phyloP scores from a whole-genome alignment of 2,113 vertebrate species.

The Casuarius casuarius region DNA sequence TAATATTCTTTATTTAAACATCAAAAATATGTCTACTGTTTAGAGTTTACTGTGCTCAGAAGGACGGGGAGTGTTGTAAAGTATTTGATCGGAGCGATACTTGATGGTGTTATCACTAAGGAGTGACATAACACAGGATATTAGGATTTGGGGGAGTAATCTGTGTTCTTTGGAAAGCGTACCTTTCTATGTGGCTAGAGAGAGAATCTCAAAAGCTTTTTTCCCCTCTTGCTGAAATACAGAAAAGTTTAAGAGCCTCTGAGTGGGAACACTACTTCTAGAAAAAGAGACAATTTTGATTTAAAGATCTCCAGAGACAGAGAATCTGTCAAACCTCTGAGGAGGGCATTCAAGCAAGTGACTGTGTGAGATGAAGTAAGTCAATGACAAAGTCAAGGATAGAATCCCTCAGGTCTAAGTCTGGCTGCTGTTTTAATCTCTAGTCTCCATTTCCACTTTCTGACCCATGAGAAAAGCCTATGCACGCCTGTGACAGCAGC shows the following conservation, averaged over 20 bases:
- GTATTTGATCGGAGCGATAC: neutral
- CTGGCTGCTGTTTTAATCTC: neutral
- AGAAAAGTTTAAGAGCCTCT: neutral
- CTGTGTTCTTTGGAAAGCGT: neutral
- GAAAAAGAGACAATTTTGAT: neutral
- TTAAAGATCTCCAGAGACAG: neutral
- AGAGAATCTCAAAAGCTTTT: neutral
- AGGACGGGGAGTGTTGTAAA: neutral
- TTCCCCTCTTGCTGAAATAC: neutral
- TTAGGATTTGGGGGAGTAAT: neutral
- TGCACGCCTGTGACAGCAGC: neutral
- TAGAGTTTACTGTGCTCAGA: neutral
- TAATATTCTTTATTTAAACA: neutral
- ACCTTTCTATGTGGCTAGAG: neutral
- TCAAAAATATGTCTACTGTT: neutral
- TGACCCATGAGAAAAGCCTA: neutral
- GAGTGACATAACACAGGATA: neutral
- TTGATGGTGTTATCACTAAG: neutral
- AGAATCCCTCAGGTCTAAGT: neutral
- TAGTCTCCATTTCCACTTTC: neutral
- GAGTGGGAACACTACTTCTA: neutral
- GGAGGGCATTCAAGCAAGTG: constrained; percentile 11
- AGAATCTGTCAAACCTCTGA: constrained; percentile 1
- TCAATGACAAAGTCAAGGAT: constrained; percentile 4
- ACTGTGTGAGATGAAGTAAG: neutral